phyloP scores from a whole-genome alignment of 1,140 invertebrate species.

The Radopholus similis region DNA sequence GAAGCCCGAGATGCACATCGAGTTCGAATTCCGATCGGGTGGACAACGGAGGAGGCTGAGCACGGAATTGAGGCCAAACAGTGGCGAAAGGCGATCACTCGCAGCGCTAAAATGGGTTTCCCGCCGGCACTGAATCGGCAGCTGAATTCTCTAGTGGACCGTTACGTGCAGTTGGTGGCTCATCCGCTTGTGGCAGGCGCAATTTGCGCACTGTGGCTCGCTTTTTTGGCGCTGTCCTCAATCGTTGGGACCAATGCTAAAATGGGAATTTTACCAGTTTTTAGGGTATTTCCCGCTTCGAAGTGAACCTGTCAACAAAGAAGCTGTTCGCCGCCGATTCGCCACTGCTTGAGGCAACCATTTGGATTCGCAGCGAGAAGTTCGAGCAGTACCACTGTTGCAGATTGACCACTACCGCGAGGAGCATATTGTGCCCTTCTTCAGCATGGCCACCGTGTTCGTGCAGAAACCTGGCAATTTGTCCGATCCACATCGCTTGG shows the following conservation, averaged over 20 bases:
- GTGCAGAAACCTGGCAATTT: conserved; percentile 53
- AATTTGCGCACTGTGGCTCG: conserved; percentile 28
- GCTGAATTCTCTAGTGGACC: not conserved
- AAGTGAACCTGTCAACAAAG: conserved; percentile 53
- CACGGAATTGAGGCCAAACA: no score
- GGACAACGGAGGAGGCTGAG: no score
- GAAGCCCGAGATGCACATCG: no score
- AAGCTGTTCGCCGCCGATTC: conserved; percentile 58
- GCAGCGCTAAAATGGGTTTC: no score
- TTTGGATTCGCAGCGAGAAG: not conserved
- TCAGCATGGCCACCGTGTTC: conserved; percentile 55
- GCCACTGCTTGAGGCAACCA: conserved; percentile 44
- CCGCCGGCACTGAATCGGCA: not conserved
- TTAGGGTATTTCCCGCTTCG: conserved; percentile 54
- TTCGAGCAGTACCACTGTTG: not conserved
- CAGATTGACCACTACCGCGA: conserved; percentile 51
- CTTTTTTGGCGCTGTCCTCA: conserved; percentile 30
- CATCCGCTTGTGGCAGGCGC: conserved; percentile 22
- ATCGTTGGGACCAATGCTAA: conserved; percentile 28
- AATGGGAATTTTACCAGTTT: no score
- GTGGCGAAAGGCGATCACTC: no score
- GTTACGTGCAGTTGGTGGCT: conserved; percentile 33
- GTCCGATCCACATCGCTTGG: conserved; percentile 40
- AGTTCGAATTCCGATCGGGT: no score
- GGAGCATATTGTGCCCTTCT: conserved; percentile 49